Base-by-base conservation (phyloP, 2,888 invertebrate genomes). In the Phyto melanocephala region DNA sequence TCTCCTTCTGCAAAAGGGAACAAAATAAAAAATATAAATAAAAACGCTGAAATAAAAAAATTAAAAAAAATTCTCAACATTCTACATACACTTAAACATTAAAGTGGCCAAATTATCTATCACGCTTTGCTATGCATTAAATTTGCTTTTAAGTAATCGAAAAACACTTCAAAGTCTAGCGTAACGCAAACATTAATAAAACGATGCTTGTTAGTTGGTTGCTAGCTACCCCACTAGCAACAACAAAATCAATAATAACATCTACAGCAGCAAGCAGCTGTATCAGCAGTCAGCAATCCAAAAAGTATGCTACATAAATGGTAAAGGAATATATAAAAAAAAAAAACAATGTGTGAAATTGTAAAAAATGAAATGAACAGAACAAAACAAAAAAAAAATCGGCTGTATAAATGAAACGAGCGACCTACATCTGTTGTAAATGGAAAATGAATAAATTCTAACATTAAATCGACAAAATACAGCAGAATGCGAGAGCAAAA, bases 81-180 rank as follows among this genome's bases (percentile, higher is more conserved):
- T 6, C 47, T 15, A 28, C 8, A 33, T 54, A 62, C 28, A 70
- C 54, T 72, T 60, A 20, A 62, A 58, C 62, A 74, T 75, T 63
- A 56, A 82, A 82, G 82, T 82, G 75, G 82, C 70, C 71, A 75
- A 79, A 82, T 82, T 82, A 79, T 79, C 75, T 75, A 37, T 45
- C 40, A 47, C 60, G 65, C 70, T 78, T 5, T 82, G 65, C 65
- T 70, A 63, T 79, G 83, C 86, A 85, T 74, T 86, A 84, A 87
- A 87, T 87, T 88, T 86, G 87, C 89, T 89, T 86, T 87, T 87
- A 87, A 86, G 87, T 87, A 88, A 88, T 89, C 88, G 88, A 89
- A 87, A 87, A 87, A 81, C 87, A 86, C 88, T 88, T 87, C 81
- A 87, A 86, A 85, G 83, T 65, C 77, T 80, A 77, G 83, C 83